Conservation (phyloP, 2,888 invertebrate species). For the Zaprionus obscuricornis region DNA sequence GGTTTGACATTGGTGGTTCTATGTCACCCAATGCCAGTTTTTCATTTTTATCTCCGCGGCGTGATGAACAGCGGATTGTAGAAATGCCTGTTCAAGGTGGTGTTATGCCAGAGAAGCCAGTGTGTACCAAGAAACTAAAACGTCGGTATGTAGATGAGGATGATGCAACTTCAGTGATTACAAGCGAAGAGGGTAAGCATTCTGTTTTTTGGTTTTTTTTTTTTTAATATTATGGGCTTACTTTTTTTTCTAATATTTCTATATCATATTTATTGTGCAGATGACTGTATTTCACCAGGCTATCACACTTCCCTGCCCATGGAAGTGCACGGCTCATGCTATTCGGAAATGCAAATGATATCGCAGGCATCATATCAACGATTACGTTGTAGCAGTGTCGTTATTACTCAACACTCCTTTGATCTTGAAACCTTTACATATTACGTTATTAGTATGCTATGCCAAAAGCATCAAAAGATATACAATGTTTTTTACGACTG, state of each 20-base stretch:
- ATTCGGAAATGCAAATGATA: constrained; percentile 84
- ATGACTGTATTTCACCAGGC: constrained; percentile 83
- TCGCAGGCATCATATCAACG: constrained; percentile 82
- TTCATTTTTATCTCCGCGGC: constrained; percentile 81
- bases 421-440: constrained; percentile 83
- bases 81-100: constrained; percentile 81
- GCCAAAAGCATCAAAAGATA: constrained; percentile 83
- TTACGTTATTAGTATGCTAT: constrained; percentile 83
- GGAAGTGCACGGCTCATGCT: constrained; percentile 83
- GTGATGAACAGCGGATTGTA: constrained; percentile 81
- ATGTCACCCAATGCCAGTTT: constrained; percentile 80
- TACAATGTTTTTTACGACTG: constrained; percentile 83
- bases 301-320: constrained; percentile 83
- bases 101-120: constrained; percentile 80
- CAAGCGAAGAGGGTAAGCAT: constrained; percentile 83
- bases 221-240: background rate
- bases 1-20: constrained; percentile 80
- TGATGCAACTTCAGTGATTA: constrained; percentile 83
- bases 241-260: background rate
- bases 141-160: constrained; percentile 83
- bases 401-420: constrained; percentile 83
- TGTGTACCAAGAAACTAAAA: constrained; percentile 82
- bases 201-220: background rate
- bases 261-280: constrained; percentile 43
- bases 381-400: constrained; percentile 81